phyloP scores from a whole-genome alignment of 2,113 vertebrate species.

The Myxocyprinus asiaticus region DNA sequence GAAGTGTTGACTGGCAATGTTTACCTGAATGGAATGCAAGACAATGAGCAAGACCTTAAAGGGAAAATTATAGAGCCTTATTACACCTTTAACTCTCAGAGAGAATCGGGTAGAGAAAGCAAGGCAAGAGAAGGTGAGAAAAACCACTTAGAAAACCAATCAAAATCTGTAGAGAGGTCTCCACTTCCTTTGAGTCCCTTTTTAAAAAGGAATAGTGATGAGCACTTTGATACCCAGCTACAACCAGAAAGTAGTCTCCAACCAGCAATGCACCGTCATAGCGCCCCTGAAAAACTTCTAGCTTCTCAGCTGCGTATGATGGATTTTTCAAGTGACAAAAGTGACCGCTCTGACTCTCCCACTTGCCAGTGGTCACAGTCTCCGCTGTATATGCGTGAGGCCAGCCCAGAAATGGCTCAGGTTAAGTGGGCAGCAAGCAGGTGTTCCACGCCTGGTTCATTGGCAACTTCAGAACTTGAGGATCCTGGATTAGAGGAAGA shows the following conservation, averaged over 20 bases:
- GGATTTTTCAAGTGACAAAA: conserved; percentile 55
- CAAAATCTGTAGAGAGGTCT: not conserved
- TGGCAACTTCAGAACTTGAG: conserved; percentile 58
- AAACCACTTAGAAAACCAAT: not conserved
- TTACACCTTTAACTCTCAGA: conserved; percentile 72
- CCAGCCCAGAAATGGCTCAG: conserved; percentile 3
- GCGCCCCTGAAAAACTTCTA: conserved; percentile 83
- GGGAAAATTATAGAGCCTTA: conserved; percentile 65
- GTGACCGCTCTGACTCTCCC: conserved; percentile 50
- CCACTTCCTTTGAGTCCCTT: not conserved
- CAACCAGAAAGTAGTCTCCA: conserved; percentile 56
- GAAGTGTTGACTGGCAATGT: conserved; percentile 56
- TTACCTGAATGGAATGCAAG: conserved; percentile 26
- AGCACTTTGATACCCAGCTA: conserved; percentile 15
- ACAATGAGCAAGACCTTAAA: conserved; percentile 9
- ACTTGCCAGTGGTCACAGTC: conserved; percentile 59
- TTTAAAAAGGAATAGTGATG: conserved; percentile 15
- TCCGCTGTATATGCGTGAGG: conserved; percentile 39
- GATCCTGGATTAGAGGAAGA: conserved; percentile 47
- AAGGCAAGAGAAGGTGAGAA: conserved; percentile 35
- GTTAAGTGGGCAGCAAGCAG: conserved; percentile 62
- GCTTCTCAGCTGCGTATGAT: conserved; percentile 61
- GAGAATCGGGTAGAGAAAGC: conserved; percentile 34
- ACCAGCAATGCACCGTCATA: conserved; percentile 73
- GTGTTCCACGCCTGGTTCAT: conserved; percentile 72